Evolutionary conservation across 2,113 vertebrate genomes (phyloP), one percentile per base, ranked within the genome.

Genomic region (Mastomys natalensis): DNA sequence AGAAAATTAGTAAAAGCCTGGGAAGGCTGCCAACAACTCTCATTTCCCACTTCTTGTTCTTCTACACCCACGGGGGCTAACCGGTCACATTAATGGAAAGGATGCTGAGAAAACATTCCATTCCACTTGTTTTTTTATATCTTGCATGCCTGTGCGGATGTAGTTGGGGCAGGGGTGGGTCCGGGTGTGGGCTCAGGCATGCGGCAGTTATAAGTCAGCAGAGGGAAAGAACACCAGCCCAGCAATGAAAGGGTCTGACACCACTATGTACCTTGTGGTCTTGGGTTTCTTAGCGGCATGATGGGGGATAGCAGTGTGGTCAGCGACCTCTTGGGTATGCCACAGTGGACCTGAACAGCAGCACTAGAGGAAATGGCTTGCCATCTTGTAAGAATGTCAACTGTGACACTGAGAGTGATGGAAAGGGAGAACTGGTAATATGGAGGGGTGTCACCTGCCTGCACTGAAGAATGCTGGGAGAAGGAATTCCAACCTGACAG

Each of bases 1-100:
- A 85, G 60, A 97, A 97, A 95, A 86, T 19, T 90, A 76, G 37
- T 66, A 77, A 89, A 84, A 86, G 29, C 87, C 92, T 7, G 12
- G 51, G 58, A 90, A 94, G 51, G 85, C 37, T n/a, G 90, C 40
- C 58, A 43, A 64, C 43, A 85, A 73, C n/a, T 40, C 48, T 7
- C 48, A 34, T 68, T 51, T 60, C 45, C 58, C 80, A 43, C 6
- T 92, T 80, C 21, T 81, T 92, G 90, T 90, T 68, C 53, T 34
- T 87, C 48, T 87, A 60, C 55, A 19, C 31, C 72, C 72, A 73
- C 26, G 91, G 68, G 76, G 45, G 48, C 31, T 87, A 66, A 96
- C 16, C 37, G 15, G 92, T n/a, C 55, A 78, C 16, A 66, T 0
- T 31, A 34, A 74, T 85, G 68, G 90, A 85, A 89, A 74, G 68